A percentile compares a stretch with the other conserved stretches of the same genome.
Conservation (phyloP, 2,888 invertebrate genomes). For the Tubulanus polymorphus region DNA sequence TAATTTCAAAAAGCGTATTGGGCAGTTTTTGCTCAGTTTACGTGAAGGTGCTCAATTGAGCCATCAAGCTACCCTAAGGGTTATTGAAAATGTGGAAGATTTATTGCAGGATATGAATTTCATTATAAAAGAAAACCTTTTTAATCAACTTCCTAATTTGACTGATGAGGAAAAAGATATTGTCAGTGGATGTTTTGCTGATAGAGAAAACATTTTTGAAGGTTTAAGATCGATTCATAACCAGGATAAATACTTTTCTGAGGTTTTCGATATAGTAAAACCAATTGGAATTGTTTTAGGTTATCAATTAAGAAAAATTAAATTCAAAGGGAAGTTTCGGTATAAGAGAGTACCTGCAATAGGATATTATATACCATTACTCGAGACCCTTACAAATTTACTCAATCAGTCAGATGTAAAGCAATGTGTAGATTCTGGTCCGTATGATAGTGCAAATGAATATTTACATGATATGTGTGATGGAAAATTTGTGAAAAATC, state of each 20-base stretch:
- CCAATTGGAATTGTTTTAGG: neutral
- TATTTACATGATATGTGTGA: slow-evolving; percentile 6
- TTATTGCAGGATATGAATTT: too few species aligned
- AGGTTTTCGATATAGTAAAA: neutral
- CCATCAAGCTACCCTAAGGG: too few species aligned
- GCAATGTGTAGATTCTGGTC: neutral
- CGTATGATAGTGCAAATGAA: neutral
- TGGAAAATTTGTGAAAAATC: slow-evolving; percentile 2
- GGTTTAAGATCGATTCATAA: neutral
- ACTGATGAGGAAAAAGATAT: too few species aligned
- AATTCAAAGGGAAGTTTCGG: neutral
- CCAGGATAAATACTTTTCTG: neutral
- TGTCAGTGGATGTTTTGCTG: too few species aligned
- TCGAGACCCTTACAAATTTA: slow-evolving; percentile 5
- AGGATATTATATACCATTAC: slow-evolving; percentile 12
- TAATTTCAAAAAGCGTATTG: too few species aligned
- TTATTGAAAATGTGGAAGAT: too few species aligned
- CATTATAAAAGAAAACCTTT: too few species aligned
- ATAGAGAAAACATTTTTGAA: neutral
- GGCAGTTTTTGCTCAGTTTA: too few species aligned
- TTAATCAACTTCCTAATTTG: too few species aligned
- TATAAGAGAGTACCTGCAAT: neutral
- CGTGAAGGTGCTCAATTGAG: too few species aligned
- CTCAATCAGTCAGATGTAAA: slow-evolving; percentile 8
- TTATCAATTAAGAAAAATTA: neutral